Evolutionary conservation across 2,888 invertebrate genomes (phyloP).

Genomic region (Patella pellucida): DNA sequence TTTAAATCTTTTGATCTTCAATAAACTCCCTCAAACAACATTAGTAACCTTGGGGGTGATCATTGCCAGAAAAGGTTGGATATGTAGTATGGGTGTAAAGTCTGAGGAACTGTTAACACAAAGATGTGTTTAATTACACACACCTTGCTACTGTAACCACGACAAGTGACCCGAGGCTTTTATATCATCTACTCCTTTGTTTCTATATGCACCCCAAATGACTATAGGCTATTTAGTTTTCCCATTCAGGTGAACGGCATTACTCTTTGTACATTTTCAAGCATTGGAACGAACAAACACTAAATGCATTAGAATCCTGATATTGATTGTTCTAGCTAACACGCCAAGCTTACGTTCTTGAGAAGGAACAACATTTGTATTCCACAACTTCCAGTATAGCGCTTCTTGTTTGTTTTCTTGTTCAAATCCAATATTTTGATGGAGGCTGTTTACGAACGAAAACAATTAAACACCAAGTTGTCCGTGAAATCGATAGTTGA

Average conservation of each 20-base stretch:
- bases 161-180: too few species aligned
- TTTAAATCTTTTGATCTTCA: too few species aligned
- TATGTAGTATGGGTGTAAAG: too few species aligned
- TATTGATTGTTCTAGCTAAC: background rate
- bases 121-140: too few species aligned
- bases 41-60: too few species aligned
- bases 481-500: constrained; percentile 2
- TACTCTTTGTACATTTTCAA: background rate
- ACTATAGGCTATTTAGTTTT: constrained; percentile 3
- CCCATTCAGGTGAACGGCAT: constrained; percentile 1
- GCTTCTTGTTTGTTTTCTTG: constrained; percentile 9
- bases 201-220: background rate
- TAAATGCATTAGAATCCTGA: constrained; percentile 2
- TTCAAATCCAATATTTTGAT: constrained; percentile 10
- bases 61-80: too few species aligned
- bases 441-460: constrained; percentile 10
- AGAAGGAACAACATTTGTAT: constrained; percentile 2
- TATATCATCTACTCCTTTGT: too few species aligned
- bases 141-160: too few species aligned
- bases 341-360: background rate
- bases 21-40: too few species aligned
- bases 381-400: background rate
- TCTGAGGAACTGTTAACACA: too few species aligned
- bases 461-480: constrained; percentile 9
- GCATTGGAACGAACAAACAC: constrained; percentile 4